phyloP scores from a whole-genome alignment of 2,797 vertebrate genomes.

The Crocodylus rhombifer region DNA sequence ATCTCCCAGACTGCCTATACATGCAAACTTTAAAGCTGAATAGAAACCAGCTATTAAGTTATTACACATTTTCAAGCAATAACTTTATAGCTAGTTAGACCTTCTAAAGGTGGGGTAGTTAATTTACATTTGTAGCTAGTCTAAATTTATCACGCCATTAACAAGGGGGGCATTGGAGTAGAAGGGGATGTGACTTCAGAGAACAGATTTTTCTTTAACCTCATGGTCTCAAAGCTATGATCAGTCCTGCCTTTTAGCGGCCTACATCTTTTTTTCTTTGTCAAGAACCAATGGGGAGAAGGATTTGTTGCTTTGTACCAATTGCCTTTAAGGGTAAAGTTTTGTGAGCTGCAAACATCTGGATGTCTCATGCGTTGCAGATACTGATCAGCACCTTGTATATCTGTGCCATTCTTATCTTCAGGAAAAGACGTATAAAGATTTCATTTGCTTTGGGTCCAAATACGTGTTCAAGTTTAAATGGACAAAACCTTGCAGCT shows the following conservation, averaged over 20 bases:
- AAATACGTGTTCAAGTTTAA: not conserved
- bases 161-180: not conserved
- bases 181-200: constrained; percentile 10
- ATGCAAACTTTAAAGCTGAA: no score
- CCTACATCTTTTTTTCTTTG: not conserved
- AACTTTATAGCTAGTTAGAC: no score
- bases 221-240: not conserved
- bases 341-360: not conserved
- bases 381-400: not conserved
- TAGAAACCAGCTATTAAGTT: no score
- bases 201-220: not conserved
- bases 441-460: not conserved
- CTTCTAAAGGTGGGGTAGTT: no score
- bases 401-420: not conserved
- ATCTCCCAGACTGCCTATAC: no score
- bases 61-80: no score
- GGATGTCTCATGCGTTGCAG: not conserved
- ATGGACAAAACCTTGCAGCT: not conserved
- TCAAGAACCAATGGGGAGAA: not conserved
- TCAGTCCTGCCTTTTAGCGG: not conserved
- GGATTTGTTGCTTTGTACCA: not conserved
- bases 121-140: no score
- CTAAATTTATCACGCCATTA: no score
- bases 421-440: not conserved
- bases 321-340: not conserved